Conservation (phyloP, 2,888 invertebrate species). For the Drosophila falleni region DNA sequence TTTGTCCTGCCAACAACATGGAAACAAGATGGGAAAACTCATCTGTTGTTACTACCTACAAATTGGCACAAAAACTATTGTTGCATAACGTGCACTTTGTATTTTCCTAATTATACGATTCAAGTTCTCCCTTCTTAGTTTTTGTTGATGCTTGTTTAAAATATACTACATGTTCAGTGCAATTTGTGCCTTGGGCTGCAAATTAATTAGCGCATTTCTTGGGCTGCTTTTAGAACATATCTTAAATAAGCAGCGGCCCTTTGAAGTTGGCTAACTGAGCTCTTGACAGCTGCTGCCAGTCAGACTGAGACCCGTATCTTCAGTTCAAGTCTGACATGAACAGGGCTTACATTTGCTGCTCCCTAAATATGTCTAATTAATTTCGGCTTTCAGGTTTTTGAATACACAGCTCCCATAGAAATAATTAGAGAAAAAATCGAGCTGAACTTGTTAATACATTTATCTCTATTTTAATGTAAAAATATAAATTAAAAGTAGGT, state of each 20-base stretch:
- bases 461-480: background rate
- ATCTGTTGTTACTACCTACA: constrained; percentile 18
- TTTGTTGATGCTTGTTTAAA: background rate
- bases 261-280: constrained; percentile 49
- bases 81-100: constrained; percentile 8
- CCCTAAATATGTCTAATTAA: constrained; percentile 43
- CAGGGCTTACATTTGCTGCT: constrained; percentile 5
- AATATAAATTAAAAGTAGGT: background rate
- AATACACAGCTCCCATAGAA: constrained; percentile 13
- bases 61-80: constrained; percentile 45
- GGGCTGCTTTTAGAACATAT: constrained; percentile 19
- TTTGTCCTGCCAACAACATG: constrained; percentile 24
- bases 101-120: background rate
- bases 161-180: background rate
- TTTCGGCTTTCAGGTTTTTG: constrained; percentile 35
- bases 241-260: constrained; percentile 27
- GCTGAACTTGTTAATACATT: constrained; percentile 6
- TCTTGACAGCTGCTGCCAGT: constrained; percentile 30
- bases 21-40: constrained; percentile 7
- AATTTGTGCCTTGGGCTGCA: constrained; percentile 18
- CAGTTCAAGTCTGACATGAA: constrained; percentile 27
- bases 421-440: background rate
- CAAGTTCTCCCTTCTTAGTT: constrained; percentile 13
- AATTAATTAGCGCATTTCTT: constrained; percentile 61
- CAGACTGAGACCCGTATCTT: constrained; percentile 8